phyloP scores from a whole-genome alignment of 2,797 vertebrate species.

The Synaphobranchus kaupii region DNA sequence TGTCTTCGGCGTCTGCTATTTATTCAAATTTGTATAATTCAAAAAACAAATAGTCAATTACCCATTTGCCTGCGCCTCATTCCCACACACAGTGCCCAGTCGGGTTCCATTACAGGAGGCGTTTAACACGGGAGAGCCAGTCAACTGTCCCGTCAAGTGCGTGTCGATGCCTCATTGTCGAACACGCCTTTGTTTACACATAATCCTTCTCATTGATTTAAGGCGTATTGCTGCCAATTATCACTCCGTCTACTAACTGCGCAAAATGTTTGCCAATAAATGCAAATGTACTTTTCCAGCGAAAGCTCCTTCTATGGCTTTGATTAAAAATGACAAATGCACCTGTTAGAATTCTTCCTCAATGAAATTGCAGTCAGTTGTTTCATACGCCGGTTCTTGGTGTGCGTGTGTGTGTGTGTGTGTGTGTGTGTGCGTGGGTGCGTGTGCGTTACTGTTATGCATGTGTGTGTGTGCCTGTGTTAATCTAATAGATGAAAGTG shows the following conservation, averaged over 20 bases:
- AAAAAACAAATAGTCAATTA: slow-evolving; percentile 54
- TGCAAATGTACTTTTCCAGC: slow-evolving; percentile 10
- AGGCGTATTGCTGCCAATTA: neutral
- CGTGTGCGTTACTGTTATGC: neutral
- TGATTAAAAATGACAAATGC: neutral
- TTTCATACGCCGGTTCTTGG: neutral
- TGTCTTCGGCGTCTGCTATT: slow-evolving; percentile 44
- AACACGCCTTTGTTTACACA: neutral
- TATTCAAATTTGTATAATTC: slow-evolving; percentile 50
- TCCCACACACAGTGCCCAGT: slow-evolving; percentile 33
- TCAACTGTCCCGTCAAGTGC: neutral
- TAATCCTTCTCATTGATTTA: neutral
- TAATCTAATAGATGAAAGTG: neutral
- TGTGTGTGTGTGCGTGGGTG: slow-evolving; percentile 1
- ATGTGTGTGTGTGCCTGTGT: neutral
- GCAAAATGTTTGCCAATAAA: neutral
- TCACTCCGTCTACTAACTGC: neutral
- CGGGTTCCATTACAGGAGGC: slow-evolving; percentile 24
- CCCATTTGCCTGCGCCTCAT: slow-evolving; percentile 19
- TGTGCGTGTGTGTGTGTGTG: slow-evolving; percentile 18
- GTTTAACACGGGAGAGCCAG: neutral
- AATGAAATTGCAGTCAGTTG: neutral
- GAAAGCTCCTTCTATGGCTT: neutral
- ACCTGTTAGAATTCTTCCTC: neutral
- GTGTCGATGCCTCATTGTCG: neutral